These are phyloP conservation scores for Poecilia picta DNA, from an alignment of 2,797 vertebrate species.

Conservation along the genomic window DNA sequence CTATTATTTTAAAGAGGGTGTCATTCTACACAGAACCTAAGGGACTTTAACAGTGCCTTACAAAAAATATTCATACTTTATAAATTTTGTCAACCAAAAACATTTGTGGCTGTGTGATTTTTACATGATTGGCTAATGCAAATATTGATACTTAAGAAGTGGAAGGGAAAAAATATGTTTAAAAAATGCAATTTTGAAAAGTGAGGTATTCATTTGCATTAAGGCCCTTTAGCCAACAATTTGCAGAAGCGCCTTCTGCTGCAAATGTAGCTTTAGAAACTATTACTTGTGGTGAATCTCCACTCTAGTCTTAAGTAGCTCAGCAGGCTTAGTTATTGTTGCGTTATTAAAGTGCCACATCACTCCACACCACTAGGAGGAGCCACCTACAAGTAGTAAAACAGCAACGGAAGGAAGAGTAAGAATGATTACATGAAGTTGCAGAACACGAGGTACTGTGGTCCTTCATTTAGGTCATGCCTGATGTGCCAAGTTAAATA, in stretches of 20 bases:
- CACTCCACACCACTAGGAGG: too few species aligned
- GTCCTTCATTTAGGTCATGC: too few species aligned
- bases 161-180: not conserved
- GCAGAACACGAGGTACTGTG: too few species aligned
- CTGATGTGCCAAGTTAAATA: too few species aligned
- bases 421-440: too few species aligned
- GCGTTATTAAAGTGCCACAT: too few species aligned
- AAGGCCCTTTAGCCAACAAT: not conserved
- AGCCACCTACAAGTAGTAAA: too few species aligned
- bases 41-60: slow-evolving; percentile 4
- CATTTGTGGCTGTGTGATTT: not conserved
- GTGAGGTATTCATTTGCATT: not conserved
- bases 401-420: too few species aligned
- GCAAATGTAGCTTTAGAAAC: not conserved
- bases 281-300: not conserved
- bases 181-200: not conserved
- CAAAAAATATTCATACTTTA: not conserved
- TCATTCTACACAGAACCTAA: slow-evolving; percentile 49
- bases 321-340: not conserved
- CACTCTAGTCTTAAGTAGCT: not conserved
- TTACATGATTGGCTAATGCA: not conserved
- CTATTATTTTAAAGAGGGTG: slow-evolving; percentile 51
- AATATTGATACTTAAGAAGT: not conserved
- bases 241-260: not conserved
- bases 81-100: not conserved